Conservation (phyloP, 2,113 vertebrate genomes). For the western clawed frog (Xenopus tropicalis) region UCB_Xtro_10.0 CM004446.2:64016501-64017000, state of each 20-base stretch:
- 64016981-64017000: too few relatives aligned
- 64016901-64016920: too few relatives aligned
- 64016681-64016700: slow-evolving; percentile 51
- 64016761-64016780: neutral
- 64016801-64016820: too few relatives aligned
- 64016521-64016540: slow-evolving; percentile 54
- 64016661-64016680: slow-evolving; percentile 52
- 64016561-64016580: slow-evolving; percentile 54
- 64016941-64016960: too few relatives aligned
- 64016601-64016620: slow-evolving; percentile 55
- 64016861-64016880: too few relatives aligned
- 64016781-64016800: too few relatives aligned
- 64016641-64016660: slow-evolving; percentile 52
- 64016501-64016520: slow-evolving; percentile 41
- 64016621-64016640: slow-evolving; percentile 61
- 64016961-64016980: too few relatives aligned
- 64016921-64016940: too few relatives aligned
- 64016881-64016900: too few relatives aligned
- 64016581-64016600: slow-evolving; percentile 61
- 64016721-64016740: neutral
- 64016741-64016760: neutral
- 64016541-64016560: too few relatives aligned
- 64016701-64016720: slow-evolving; percentile 42
- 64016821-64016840: too few relatives aligned
- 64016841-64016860: too few relatives aligned